Evolutionary conservation across 2,113 vertebrate genomes (phyloP).

Genomic region (Malurus alboscapulatus): DNA sequence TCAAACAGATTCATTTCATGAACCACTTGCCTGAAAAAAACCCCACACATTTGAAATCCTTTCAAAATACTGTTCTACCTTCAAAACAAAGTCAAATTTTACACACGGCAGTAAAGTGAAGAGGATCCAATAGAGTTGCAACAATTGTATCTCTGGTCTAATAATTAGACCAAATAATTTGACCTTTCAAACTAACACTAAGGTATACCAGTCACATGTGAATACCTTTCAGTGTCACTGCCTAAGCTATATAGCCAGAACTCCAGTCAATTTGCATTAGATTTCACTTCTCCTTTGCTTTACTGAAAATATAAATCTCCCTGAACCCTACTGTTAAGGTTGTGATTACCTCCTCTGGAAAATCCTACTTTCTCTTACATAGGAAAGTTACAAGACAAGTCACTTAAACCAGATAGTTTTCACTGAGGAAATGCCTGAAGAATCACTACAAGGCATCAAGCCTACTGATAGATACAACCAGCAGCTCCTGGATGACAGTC

Average conservation of each 20-base stretch:
- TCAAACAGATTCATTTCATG: neutral
- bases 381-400: neutral
- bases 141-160: neutral
- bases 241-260: neutral
- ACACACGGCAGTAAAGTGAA: neutral
- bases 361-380: neutral
- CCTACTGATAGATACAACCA: neutral
- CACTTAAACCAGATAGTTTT: neutral
- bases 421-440: neutral
- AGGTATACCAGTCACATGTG: rapidly evolving
- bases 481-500: neutral
- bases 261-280: neutral
- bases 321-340: neutral
- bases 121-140: neutral
- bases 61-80: neutral
- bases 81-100: neutral
- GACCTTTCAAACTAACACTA: neutral
- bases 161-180: neutral
- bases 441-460: neutral
- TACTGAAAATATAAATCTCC: neutral
- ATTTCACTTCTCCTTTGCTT: neutral
- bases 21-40: neutral
- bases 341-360: neutral
- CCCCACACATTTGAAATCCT: neutral
- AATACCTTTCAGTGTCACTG: neutral